These are phyloP conservation scores for Diarsia rubi DNA, from an alignment of 2,888 invertebrate species.

Conservation along the genomic window DNA sequence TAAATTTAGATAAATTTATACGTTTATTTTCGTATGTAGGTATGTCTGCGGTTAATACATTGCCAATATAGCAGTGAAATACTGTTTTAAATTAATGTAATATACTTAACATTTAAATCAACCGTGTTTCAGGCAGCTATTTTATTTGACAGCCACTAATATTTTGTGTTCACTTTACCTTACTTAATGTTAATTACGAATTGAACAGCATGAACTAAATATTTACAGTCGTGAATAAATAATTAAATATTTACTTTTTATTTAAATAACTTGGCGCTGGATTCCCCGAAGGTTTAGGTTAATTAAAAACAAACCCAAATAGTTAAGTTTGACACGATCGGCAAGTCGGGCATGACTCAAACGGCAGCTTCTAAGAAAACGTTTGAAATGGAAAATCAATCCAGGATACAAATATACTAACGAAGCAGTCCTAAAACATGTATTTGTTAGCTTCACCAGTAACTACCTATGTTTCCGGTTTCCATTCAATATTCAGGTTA, in stretches of 20 bases:
- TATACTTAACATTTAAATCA: neutral
- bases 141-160: neutral
- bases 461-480: neutral
- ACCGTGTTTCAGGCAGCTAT: neutral
- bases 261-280: neutral
- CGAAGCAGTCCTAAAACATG: neutral
- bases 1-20: neutral
- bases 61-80: neutral
- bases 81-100: neutral
- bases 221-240: neutral
- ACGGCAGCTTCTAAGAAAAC: neutral
- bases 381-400: neutral
- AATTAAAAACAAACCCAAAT: too few species aligned
- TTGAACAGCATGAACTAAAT: neutral
- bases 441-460: neutral
- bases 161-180: neutral
- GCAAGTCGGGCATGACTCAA: neutral
- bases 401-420: neutral
- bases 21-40: neutral
- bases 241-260: neutral
- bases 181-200: neutral
- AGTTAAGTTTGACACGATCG: neutral
- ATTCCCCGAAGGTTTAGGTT: neutral
- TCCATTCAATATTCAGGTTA: neutral
- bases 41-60: neutral